Evolutionary conservation across 2,888 invertebrate species (phyloP), one percentile per base, ranked within the genome.

Genomic region (Cheilosia variabilis): DNA sequence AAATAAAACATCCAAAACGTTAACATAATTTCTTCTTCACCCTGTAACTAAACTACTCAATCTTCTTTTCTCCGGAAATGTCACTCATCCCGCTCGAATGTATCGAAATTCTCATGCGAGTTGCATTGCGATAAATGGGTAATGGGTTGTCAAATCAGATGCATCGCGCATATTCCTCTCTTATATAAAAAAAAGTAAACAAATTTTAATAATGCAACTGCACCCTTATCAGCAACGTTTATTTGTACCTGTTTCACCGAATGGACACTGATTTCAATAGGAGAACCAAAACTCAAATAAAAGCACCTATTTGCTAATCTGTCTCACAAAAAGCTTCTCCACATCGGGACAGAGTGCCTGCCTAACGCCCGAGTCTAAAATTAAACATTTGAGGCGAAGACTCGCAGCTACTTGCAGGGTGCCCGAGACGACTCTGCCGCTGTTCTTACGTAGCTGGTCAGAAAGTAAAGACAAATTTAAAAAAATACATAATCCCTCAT

Each of bases 351-450:
- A 27, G 53, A 65, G 47, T 82, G 72, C 62, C 55, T 60, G 47
- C 68, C 43, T 43, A 10, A 10, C 81, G 81, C 72, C 77, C 72
- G 76, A 80, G 72, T 81, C 81, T 86, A 86, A 68, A 80, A 72
- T 86, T 86, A 86, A 86, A 86, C 86, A 86, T 86, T 86, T 86
- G 86, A 86, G 86, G 86, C 77, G 52, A 86, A 80, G 81, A 81
- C 81, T 72, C 81, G 77, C 76, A 86, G 80, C 86, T 86, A 77
- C 72, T 77, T 47, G 80, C 76, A 86, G 81, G 86, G 76, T 81
- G 71, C 77, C 66, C 72, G 71, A 80, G 75, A 84, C 76, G 80
- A 81, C 63, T 86, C 81, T 76, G 81, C 84, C 80, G 76, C 80
- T 76, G 80, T 86, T 71, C 71, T 66, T 80, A 80, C 84, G 80